These are phyloP conservation scores for Autographa pulchrina DNA, from an alignment of 2,888 invertebrate species.

Conservation along the genomic window DNA sequence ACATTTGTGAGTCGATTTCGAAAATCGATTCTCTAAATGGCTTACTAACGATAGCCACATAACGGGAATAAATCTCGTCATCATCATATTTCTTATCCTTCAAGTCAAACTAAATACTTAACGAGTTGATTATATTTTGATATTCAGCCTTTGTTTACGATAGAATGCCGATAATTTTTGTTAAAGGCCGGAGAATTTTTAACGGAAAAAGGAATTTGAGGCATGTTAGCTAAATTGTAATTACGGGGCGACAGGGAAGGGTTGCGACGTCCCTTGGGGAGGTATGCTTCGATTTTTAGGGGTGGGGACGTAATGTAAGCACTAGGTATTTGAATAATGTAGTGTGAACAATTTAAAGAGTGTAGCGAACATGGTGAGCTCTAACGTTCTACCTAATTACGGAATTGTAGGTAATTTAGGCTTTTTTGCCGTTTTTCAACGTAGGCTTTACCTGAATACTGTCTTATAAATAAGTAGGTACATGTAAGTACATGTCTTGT, in stretches of 20 bases:
- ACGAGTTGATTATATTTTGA: not conserved
- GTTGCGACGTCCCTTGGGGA: conserved; percentile 33
- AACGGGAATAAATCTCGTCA: not conserved
- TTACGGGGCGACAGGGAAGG: conserved; percentile 47
- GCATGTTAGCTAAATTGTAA: conserved; percentile 57
- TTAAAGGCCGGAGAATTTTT: conserved; percentile 38
- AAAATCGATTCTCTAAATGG: not conserved
- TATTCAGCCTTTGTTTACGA: not conserved
- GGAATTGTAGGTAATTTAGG: not conserved
- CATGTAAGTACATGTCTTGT: too few relatives aligned
- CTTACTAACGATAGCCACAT: conserved; percentile 6
- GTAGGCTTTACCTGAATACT: too few relatives aligned
- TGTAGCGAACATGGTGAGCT: not conserved
- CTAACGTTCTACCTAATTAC: not conserved
- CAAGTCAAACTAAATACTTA: not conserved
- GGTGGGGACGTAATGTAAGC: not conserved
- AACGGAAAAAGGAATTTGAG: conserved; percentile 45
- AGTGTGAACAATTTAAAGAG: not conserved
- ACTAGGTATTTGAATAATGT: not conserved
- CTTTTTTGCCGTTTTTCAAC: too few relatives aligned
- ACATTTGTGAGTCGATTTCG: conserved; percentile 5
- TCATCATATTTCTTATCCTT: not conserved
- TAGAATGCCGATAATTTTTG: conserved; percentile 28
- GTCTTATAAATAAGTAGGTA: too few relatives aligned
- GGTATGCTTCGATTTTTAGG: conserved; percentile 33